Conservation (phyloP, 2,797 vertebrate species). For the Halcyon badia region DNA sequence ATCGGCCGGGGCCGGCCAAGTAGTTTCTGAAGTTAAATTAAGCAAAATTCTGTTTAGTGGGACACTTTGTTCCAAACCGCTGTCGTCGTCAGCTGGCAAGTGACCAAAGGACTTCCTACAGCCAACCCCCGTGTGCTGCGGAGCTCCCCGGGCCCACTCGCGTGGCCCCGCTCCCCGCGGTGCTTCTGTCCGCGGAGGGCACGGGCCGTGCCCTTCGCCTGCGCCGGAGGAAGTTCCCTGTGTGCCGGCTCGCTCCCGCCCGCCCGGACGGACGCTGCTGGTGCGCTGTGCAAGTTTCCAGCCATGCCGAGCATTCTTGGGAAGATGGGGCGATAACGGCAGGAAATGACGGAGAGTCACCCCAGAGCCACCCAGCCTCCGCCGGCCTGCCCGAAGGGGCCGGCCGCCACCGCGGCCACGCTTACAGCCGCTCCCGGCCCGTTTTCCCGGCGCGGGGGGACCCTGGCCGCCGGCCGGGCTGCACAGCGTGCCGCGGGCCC, state of each 20-base stretch:
- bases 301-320: constrained; percentile 61
- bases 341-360: constrained; percentile 73
- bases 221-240: neutral
- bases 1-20: neutral
- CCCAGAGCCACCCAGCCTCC: neutral
- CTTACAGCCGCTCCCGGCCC: neutral
- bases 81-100: neutral
- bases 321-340: constrained; percentile 73
- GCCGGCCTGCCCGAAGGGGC: neutral
- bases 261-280: neutral
- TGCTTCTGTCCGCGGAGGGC: neutral
- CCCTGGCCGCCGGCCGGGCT: no score
- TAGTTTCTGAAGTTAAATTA: neutral
- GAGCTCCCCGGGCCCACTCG: neutral
- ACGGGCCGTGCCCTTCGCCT: neutral
- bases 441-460: no score
- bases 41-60: neutral
- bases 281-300: constrained; percentile 32
- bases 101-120: fast-evolving
- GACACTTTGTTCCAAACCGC: neutral
- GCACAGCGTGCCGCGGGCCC: neutral
- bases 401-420: neutral
- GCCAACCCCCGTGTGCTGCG: fast-evolving
- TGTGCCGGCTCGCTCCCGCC: neutral
- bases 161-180: neutral